Evolutionary conservation across 2,888 invertebrate species (phyloP).

Genomic region (Acanthosepion lycidas): DNA sequence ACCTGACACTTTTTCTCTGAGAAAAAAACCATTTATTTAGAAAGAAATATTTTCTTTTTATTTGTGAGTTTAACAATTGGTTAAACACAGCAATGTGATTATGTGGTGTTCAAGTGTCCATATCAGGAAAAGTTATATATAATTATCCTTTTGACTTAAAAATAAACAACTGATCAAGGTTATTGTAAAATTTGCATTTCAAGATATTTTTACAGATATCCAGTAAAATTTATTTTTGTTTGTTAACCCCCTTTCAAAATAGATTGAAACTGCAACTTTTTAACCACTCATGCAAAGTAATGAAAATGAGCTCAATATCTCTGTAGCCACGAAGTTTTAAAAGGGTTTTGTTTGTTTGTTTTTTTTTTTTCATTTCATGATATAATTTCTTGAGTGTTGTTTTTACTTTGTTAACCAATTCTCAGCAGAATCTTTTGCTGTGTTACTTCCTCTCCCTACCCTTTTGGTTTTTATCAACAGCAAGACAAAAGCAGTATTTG

Average conservation of each 20-base stretch:
- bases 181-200: background rate
- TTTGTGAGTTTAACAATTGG: background rate
- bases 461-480: too few relatives aligned
- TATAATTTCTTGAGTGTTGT: too few relatives aligned
- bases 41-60: background rate
- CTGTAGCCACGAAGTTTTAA: too few relatives aligned
- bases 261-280: background rate
- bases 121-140: background rate
- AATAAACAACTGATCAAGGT: background rate
- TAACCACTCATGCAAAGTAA: too few relatives aligned
- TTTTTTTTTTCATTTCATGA: too few relatives aligned
- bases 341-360: too few relatives aligned
- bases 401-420: too few relatives aligned
- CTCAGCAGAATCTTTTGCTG: too few relatives aligned
- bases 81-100: background rate
- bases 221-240: background rate
- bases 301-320: too few relatives aligned
- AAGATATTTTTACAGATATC: slow-evolving; percentile 12
- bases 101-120: background rate
- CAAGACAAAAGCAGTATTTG: too few relatives aligned
- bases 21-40: background rate
- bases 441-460: too few relatives aligned
- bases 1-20: too few relatives aligned
- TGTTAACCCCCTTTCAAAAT: background rate
- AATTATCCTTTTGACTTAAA: background rate